Conservation (phyloP, 2,113 vertebrate species). For the Aphelocoma coerulescens region DNA sequence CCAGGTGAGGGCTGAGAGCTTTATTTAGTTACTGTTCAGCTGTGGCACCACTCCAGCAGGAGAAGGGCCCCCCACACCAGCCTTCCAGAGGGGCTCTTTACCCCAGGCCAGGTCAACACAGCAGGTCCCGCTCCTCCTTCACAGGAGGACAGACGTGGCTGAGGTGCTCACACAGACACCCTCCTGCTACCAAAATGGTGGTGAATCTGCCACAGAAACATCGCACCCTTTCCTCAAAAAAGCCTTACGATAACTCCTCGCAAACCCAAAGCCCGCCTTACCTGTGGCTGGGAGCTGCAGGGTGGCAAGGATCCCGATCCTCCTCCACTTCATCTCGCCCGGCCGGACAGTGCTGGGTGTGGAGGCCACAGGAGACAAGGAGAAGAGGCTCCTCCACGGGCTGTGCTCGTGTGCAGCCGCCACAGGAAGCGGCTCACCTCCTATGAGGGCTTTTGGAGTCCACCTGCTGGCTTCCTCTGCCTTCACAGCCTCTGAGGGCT, state of each 20-base stretch:
- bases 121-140: rapidly evolving
- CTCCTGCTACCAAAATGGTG: background rate
- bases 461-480: constrained; percentile 49
- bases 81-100: background rate
- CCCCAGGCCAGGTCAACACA: rapidly evolving
- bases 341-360: rapidly evolving
- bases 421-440: constrained; percentile 72
- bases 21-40: background rate
- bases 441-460: constrained; percentile 3
- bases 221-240: background rate
- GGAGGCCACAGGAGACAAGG: background rate
- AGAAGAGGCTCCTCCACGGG: background rate
- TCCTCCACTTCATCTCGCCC: constrained; percentile 50
- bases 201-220: background rate
- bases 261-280: background rate
- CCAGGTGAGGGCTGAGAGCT: background rate
- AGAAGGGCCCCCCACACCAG: background rate
- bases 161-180: background rate
- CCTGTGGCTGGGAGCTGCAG: constrained; percentile 59
- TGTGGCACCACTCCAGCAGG: rapidly evolving
- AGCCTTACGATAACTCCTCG: background rate
- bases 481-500: constrained; percentile 8
- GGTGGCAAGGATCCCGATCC: rapidly evolving
- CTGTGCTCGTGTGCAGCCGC: background rate
- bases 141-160: rapidly evolving